A percentile compares a stretch with the other conserved stretches of the same genome.
Evolutionary conservation across 2,888 invertebrate species (phyloP).

Genomic region (Erebia epiphron): DNA sequence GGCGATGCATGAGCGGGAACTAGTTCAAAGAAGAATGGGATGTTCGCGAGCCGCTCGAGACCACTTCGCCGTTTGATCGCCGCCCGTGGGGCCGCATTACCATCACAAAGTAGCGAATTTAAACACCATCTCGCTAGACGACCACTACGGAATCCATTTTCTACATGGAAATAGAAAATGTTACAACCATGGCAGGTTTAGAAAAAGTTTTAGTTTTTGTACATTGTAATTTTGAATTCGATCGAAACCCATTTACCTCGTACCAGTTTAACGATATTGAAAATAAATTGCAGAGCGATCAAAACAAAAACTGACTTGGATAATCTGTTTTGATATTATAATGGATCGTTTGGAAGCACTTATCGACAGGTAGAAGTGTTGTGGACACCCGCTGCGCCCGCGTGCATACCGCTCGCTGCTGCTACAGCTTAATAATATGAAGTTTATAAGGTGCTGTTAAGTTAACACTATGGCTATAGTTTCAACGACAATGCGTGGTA

Average conservation of each 20-base stretch:
- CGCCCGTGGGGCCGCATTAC: slow-evolving; percentile 58
- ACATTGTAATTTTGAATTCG: not conserved
- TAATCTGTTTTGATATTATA: not conserved
- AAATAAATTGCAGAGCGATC: not conserved
- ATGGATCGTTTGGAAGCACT: not conserved
- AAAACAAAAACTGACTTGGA: not conserved
- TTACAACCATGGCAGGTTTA: not conserved
- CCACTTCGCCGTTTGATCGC: slow-evolving; percentile 53
- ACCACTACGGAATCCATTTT: not conserved
- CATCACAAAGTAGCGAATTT: slow-evolving; percentile 60
- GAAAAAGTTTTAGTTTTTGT: not conserved
- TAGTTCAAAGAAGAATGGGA: slow-evolving; percentile 41
- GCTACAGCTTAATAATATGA: no score
- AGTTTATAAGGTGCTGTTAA: not conserved
- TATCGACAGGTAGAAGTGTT: not conserved
- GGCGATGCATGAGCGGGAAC: slow-evolving; percentile 53
- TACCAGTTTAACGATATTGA: not conserved
- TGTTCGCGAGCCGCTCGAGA: slow-evolving; percentile 21
- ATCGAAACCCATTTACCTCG: not conserved
- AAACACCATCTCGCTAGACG: slow-evolving; percentile 4
- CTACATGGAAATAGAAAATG: not conserved
- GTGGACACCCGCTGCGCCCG: no score
- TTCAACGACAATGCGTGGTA: not conserved
- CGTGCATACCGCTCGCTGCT: no score
- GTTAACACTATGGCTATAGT: not conserved